Percentiles rank a stretch among this genome's conserved stretches.
phyloP scores from a whole-genome alignment of 1,140 invertebrate species.

The Leptoteleia sp. region DNA sequence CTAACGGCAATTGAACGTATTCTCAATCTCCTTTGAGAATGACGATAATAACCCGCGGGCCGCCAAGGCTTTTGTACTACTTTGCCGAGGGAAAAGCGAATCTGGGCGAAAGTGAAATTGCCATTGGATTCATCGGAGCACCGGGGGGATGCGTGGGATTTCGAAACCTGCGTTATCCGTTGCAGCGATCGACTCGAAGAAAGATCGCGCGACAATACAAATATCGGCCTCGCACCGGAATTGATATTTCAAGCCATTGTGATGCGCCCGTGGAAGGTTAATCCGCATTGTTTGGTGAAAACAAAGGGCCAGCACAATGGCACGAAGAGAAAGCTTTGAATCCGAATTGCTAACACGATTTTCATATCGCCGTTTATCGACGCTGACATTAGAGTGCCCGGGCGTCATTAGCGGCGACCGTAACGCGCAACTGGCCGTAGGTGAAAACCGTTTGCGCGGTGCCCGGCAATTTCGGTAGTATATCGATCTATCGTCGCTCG shows the following conservation, averaged over 20 bases:
- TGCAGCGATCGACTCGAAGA: background rate
- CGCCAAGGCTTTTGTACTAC: too few species aligned
- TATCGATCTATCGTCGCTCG: constrained; percentile 10
- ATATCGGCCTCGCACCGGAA: constrained; percentile 1
- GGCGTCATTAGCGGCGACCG: constrained; percentile 23
- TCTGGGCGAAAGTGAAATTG: background rate
- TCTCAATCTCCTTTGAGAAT: too few species aligned
- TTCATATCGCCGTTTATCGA: constrained; percentile 44
- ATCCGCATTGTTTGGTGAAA: constrained; percentile 43
- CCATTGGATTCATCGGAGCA: constrained; percentile 16
- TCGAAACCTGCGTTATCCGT: background rate
- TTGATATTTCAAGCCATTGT: constrained; percentile 36
- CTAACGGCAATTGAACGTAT: too few species aligned
- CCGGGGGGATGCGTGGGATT: background rate
- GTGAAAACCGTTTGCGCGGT: background rate
- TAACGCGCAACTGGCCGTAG: background rate
- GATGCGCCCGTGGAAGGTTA: constrained; percentile 20
- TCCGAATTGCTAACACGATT: constrained; percentile 48
- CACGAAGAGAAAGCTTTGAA: constrained; percentile 24
- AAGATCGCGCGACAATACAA: constrained; percentile 7
- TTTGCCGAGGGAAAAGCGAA: too few species aligned
- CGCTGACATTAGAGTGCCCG: constrained; percentile 30
- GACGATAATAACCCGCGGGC: too few species aligned
- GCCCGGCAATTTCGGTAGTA: too few species aligned
- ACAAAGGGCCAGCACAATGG: constrained; percentile 44